Base-by-base conservation (phyloP, 2,888 invertebrate genomes). In the Smittia sp. region DNA sequence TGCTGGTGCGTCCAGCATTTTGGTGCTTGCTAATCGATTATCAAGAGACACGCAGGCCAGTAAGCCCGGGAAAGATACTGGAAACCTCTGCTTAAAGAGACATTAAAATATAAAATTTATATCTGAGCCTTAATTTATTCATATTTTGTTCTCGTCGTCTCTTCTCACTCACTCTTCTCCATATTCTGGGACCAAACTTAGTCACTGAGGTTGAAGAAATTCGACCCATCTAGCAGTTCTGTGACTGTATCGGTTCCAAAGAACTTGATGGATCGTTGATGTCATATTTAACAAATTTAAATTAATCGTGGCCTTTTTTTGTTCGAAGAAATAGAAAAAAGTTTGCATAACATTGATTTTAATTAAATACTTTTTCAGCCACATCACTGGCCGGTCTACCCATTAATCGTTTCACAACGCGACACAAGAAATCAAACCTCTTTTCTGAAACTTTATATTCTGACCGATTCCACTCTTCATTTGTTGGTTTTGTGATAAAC, bases 51-150 rank as follows among this genome's bases (percentile, higher is more conserved):
- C 15, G n/a, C 6, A 11, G n/a, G 46, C 46, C 11, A 15, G 46
- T 46, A 6, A 46, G 15, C n/a, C 46, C 2, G 32, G 9, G 32
- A 46, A 46, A 46, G 46, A 46, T 46, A 46, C 15, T 66, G 58
- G 22, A 38, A 41, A 67, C 22, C 67, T 67, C 67, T 67, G 67
- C 15, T 46, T 46, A 39, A 67, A 20, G 24, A 65, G 67, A 67
- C 67, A 41, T 67, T 67, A 46, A 67, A 67, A 67, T 67, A 67
- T n/a, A 67, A 67, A 67, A 24, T 46, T 67, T 67, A 67, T 67
- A 41, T 39, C 24, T 46, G 67, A 67, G n/a, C 18, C 22, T 67
- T 67, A 67, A 67, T 67, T 67, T 67, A 67, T 67, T 67, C 67
- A 67, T 67, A 67, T 67, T 67, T 67, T 67, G 63, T 15, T 65